Evolutionary conservation across 2,888 invertebrate species (phyloP), one percentile per base, ranked within the genome.

Genomic region (Parnassius orleans): DNA sequence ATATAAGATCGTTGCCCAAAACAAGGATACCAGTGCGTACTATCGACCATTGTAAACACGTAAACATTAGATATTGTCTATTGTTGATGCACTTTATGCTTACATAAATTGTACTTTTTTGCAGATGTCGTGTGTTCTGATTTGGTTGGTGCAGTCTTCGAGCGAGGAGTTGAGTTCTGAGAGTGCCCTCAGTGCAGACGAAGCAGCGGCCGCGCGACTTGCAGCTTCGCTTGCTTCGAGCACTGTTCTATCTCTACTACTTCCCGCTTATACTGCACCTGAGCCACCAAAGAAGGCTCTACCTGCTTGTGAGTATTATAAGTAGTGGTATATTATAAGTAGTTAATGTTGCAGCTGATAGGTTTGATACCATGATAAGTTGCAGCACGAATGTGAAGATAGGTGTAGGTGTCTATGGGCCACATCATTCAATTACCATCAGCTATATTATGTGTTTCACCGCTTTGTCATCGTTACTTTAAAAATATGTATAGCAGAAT

Each of bases 81-180:
- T 46, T 1, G 2, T 46, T 11, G n/a, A 46, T 46, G 11, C 0
- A 15, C 33, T 33, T 33, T 2, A 15, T 2, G 10, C 2, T 44
- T 58, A 42, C n/a, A 54, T 1, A 54, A 9, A 46, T 10, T 2
- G 19, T 19, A 19, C 1, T 9, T 51, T 51, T 7, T 15, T 19
- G 11, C 84, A 96, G 93, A 95, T 97, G 93, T 92, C 95, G 55
- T 93, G 95, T 64, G 95, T 97, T 50, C 94, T 95, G 78, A 92
- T 97, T 59, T 96, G 95, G 90, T 93, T 95, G 11, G 92, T 96
- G 61, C 93, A 93, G 75, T 93, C 94, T 59, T 78, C 92, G 0
- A 91, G 93, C 5, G 93, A 93, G 63, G 86, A 85, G 33, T 86
- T 92, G 65, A 71, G 86, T 14, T 72, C 92, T 62, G 90, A 83